Evolutionary conservation across 2,797 vertebrate genomes (phyloP), one percentile per base, ranked within the genome.

Genomic region (Notolabrus celidotus): DNA sequence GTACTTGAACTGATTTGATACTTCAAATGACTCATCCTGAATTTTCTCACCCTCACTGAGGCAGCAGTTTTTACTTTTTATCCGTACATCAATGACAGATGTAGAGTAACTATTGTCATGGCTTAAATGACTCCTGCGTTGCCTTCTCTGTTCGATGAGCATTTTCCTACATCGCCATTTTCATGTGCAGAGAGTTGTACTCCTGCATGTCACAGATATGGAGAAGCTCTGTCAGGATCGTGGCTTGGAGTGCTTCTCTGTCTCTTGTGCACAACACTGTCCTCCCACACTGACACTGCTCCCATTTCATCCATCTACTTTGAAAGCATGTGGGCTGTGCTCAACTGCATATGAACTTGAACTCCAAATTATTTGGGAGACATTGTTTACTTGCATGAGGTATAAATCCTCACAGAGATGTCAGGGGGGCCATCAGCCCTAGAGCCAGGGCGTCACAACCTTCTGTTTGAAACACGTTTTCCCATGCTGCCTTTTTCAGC

Each of bases 271-370:
- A 60, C 64, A 70, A 52, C 60, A 6, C 67, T 71, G 59, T 84
- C 84, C 86, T 81, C 87, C 86, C 78, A 90, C 86, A 53, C 74
- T 34, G 61, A 56, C 45, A 33, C 45, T 10, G 66, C 73, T 77
- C 64, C 51, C 54, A 45, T 79, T 63, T 71, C 67, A 64, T 39
- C 43, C 43, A 66, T 77, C 80, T 65, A 15, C 64, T 78, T 71
- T 78, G 64, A 79, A 78, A 81, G 66, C 60, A 51, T 63, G 73
- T 82, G 69, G 80, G 82, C 61, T 77, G 67, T 41, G 57, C 60
- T 71, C 67, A 63, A 55, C 67, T 52, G 36, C 29, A 38, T 64
- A 27, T 57, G 60, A 87, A 72, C 64, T 45, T 54, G 33, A 68
- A 59, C 51, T 77, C 29, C 31, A 50, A 10, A 19, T 10, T 20